Percentiles rank a stretch among this genome's conserved stretches.
Conservation (phyloP, 1,140 invertebrate species). For the Neocloeon triangulifer region DNA sequence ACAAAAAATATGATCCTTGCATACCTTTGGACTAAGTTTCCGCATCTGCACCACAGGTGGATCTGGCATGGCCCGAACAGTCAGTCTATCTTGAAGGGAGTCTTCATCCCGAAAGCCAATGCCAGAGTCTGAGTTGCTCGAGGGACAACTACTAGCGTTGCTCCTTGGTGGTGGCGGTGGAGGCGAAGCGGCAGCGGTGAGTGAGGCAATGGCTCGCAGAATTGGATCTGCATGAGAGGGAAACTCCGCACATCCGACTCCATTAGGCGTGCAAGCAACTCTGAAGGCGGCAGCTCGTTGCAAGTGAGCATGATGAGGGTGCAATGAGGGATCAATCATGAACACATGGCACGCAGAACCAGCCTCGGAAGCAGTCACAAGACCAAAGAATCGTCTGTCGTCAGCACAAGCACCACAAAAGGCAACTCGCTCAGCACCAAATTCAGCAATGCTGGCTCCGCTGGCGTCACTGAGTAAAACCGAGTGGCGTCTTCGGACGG, state of each 20-base stretch:
- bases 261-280: conserved; percentile 50
- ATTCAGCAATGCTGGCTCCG: conserved; percentile 11
- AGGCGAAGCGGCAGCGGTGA: conserved; percentile 16
- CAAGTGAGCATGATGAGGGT: conserved; percentile 52
- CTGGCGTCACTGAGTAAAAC: conserved; percentile 45
- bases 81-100: conserved; percentile 15
- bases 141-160: conserved; percentile 27
- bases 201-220: conserved; percentile 23
- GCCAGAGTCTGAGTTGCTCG: conserved; percentile 84
- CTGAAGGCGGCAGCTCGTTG: conserved; percentile 52
- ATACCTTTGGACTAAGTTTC: no score
- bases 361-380: conserved; percentile 42
- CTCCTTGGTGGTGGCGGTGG: conserved; percentile 41
- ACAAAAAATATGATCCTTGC: no score
- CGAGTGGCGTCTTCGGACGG: conserved; percentile 47
- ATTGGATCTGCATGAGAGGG: conserved; percentile 71
- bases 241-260: conserved; percentile 58
- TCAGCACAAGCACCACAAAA: conserved; percentile 37
- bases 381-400: conserved; percentile 74
- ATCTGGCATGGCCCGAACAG: conserved; percentile 26
- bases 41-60: no score
- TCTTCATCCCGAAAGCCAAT: conserved; percentile 79
- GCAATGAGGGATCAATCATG: conserved; percentile 65
- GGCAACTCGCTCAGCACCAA: not conserved
- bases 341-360: conserved; percentile 83